Evolutionary conservation across 2,888 invertebrate species (phyloP).

Genomic region (Drosophila bunnanda): DNA sequence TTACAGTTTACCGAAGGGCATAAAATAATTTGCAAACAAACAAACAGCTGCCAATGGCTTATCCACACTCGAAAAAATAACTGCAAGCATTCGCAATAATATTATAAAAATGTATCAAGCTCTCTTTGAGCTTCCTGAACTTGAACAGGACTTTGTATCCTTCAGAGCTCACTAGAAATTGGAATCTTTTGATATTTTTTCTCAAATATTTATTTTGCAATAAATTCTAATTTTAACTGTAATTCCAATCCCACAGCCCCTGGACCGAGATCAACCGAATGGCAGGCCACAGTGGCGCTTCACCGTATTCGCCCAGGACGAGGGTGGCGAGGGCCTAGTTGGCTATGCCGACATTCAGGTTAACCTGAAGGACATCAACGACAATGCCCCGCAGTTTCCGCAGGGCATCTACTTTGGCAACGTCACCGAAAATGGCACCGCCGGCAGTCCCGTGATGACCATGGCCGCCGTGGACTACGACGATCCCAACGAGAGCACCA

Average conservation of each 20-base stretch:
- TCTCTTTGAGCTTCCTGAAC: not conserved
- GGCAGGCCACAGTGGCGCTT: constrained; percentile 98
- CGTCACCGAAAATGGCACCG: constrained; percentile 98
- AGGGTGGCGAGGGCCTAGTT: constrained; percentile 96
- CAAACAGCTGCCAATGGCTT: constrained; percentile 59
- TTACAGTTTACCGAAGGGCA: constrained; percentile 58
- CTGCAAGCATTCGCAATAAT: no score
- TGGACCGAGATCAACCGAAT: constrained; percentile 98
- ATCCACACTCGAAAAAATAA: not conserved
- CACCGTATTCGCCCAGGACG: constrained; percentile 97
- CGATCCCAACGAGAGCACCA: constrained; percentile 96
- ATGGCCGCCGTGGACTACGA: constrained; percentile 99
- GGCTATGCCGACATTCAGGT: constrained; percentile 99
- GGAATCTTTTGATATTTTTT: no score
- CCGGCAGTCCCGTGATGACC: constrained; percentile 98
- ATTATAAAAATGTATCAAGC: not conserved
- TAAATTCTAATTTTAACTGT: not conserved
- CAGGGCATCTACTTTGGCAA: constrained; percentile 96
- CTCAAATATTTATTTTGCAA: not conserved
- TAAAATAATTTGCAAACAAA: constrained; percentile 74
- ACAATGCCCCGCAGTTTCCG: constrained; percentile 97
- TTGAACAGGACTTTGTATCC: not conserved
- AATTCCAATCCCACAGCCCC: constrained; percentile 87
- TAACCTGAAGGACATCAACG: constrained; percentile 98
- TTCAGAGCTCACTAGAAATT: not conserved